Conservation (phyloP, 2,888 invertebrate genomes). For the Eledona agricola region DNA sequence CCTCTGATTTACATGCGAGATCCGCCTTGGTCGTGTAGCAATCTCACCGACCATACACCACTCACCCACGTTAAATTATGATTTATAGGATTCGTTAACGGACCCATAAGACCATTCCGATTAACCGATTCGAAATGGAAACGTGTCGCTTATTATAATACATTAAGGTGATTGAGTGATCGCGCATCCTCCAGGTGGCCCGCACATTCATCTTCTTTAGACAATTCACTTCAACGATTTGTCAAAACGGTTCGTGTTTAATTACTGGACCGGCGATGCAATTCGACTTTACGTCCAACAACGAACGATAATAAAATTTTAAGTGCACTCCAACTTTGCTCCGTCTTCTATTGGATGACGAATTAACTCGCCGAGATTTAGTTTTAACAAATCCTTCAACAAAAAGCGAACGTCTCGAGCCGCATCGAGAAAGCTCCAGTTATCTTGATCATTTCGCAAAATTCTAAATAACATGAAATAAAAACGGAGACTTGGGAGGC, state of each 20-base stretch:
- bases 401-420: too few relatives aligned
- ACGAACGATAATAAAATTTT: too few relatives aligned
- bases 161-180: conserved; percentile 19
- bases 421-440: too few relatives aligned
- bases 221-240: conserved; percentile 16
- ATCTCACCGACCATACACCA: conserved; percentile 40
- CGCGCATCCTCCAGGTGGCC: conserved; percentile 22
- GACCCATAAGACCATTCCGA: conserved; percentile 38
- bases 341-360: too few relatives aligned
- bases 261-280: too few relatives aligned
- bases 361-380: too few relatives aligned
- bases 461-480: too few relatives aligned
- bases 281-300: too few relatives aligned
- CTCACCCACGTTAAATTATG: conserved; percentile 43
- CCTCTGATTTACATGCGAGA: conserved; percentile 41
- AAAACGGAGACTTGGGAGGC: too few relatives aligned
- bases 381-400: too few relatives aligned
- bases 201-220: conserved; percentile 13
- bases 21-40: conserved; percentile 44
- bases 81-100: conserved; percentile 49
- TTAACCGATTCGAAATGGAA: conserved; percentile 27
- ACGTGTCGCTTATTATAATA: conserved; percentile 22
- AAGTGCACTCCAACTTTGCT: too few relatives aligned
- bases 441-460: too few relatives aligned
- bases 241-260: conserved; percentile 16